Conservation (phyloP, 1,140 invertebrate species). For the Lysiphlebus fabarum region DNA sequence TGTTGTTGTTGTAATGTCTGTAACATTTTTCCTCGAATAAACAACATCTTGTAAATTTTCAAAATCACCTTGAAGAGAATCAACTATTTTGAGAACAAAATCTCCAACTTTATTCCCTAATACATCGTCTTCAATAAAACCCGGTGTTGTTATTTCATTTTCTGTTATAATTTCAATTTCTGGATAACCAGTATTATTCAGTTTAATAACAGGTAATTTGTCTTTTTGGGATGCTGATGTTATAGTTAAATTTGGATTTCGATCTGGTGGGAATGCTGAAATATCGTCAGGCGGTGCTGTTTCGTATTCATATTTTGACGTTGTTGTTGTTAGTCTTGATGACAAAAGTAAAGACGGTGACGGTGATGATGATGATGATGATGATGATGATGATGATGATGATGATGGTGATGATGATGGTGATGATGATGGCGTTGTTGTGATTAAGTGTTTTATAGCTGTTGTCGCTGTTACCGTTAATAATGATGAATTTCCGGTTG, state of each 20-base stretch:
- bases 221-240: conserved; percentile 48
- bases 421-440: conserved; percentile 50
- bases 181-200: conserved; percentile 58
- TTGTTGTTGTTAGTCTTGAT: conserved; percentile 21
- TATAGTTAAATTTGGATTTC: conserved; percentile 75
- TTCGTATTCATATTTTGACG: conserved; percentile 45
- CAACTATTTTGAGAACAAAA: conserved; percentile 78
- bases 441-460: conserved; percentile 49
- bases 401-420: conserved; percentile 3
- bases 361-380: too few relatives aligned
- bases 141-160: conserved; percentile 67
- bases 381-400: too few relatives aligned
- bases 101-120: conserved; percentile 75
- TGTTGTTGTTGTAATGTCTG: conserved; percentile 18
- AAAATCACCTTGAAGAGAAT: conserved; percentile 77
- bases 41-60: conserved; percentile 75
- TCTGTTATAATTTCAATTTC: conserved; percentile 54
- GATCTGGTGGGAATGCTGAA: conserved; percentile 77
- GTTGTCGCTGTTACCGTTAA: conserved; percentile 11
- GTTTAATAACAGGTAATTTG: conserved; percentile 50
- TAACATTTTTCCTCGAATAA: conserved; percentile 57
- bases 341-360: too few relatives aligned
- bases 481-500: conserved; percentile 23
- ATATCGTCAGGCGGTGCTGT: conserved; percentile 65
- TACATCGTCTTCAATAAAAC: conserved; percentile 70